phyloP scores from a whole-genome alignment of 2,113 vertebrate genomes.

The Macaca fascicularis region DNA sequence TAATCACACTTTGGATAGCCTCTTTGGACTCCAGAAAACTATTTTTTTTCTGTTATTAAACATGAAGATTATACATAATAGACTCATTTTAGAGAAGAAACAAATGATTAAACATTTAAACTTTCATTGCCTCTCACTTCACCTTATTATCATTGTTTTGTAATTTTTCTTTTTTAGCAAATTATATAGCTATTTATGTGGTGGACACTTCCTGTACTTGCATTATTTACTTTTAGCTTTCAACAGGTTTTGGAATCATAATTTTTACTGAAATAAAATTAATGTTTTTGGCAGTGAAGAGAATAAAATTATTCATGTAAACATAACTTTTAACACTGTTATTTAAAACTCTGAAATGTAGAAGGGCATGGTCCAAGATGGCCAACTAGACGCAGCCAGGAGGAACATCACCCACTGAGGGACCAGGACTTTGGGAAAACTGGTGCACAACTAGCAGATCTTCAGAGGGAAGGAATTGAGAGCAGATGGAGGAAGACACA shows the following conservation, averaged over 20 bases:
- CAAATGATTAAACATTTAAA: background rate
- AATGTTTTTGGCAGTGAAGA: background rate
- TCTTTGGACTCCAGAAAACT: background rate
- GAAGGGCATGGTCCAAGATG: no score
- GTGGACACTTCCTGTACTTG: background rate
- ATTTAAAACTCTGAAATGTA: background rate
- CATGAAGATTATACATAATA: background rate
- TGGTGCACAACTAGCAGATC: no score
- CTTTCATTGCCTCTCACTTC: background rate
- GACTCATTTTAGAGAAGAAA: constrained; percentile 11
- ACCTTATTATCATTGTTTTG: background rate
- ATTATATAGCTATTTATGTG: background rate
- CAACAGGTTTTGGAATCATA: background rate
- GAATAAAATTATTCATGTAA: constrained; percentile 9
- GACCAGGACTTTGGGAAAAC: no score
- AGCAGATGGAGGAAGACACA: no score
- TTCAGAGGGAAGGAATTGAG: no score
- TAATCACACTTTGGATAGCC: background rate
- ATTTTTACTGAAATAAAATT: background rate
- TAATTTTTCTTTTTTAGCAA: background rate
- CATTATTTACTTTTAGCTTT: background rate
- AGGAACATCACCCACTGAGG: no score
- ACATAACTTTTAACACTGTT: background rate
- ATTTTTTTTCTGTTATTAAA: constrained; percentile 51
- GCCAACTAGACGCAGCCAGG: no score